A percentile compares a stretch with the other conserved stretches of the same genome.
Evolutionary conservation across 2,888 invertebrate species (phyloP).

Genomic region (Nycteola revayana): DNA sequence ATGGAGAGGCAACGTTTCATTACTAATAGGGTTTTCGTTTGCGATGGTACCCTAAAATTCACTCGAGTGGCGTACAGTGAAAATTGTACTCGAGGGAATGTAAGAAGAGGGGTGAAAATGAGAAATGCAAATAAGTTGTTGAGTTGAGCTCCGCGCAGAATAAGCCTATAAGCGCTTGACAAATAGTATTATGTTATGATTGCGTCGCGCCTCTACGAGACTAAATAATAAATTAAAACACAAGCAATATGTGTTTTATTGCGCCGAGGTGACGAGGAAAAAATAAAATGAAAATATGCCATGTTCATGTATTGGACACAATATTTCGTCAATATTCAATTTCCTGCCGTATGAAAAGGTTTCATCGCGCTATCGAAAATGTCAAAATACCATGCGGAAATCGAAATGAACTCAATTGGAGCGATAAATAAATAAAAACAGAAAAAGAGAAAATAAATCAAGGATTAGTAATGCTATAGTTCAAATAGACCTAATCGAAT

Average conservation of each 20-base stretch:
- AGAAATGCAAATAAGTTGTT: conserved; percentile 76
- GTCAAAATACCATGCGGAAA: conserved; percentile 58
- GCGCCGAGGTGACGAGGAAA: conserved; percentile 14
- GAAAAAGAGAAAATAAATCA: too few relatives aligned
- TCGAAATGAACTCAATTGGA: conserved; percentile 37
- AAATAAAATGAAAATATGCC: conserved; percentile 37
- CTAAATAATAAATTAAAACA: conserved; percentile 48
- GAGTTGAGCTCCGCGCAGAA: conserved; percentile 56
- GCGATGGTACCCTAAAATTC: conserved; percentile 43
- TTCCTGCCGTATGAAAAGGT: conserved; percentile 58
- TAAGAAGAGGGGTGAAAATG: conserved; percentile 70
- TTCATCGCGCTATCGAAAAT: conserved; percentile 45
- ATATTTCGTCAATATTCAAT: conserved; percentile 60
- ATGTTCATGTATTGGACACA: conserved; percentile 35
- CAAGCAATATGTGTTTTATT: conserved; percentile 32
- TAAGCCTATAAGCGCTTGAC: conserved; percentile 68
- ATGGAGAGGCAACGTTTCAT: too few relatives aligned
- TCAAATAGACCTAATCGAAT: too few relatives aligned
- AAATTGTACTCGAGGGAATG: conserved; percentile 63
- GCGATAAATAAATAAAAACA: conserved; percentile 13
- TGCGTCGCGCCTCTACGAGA: conserved; percentile 37
- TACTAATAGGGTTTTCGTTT: conserved; percentile 15
- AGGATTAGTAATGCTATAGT: too few relatives aligned
- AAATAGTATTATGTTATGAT: conserved; percentile 64
- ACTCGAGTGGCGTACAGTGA: conserved; percentile 50